Evolutionary conservation across 2,113 vertebrate genomes (phyloP), one percentile per base, ranked within the genome.

Genomic region (Monopterus albus): DNA sequence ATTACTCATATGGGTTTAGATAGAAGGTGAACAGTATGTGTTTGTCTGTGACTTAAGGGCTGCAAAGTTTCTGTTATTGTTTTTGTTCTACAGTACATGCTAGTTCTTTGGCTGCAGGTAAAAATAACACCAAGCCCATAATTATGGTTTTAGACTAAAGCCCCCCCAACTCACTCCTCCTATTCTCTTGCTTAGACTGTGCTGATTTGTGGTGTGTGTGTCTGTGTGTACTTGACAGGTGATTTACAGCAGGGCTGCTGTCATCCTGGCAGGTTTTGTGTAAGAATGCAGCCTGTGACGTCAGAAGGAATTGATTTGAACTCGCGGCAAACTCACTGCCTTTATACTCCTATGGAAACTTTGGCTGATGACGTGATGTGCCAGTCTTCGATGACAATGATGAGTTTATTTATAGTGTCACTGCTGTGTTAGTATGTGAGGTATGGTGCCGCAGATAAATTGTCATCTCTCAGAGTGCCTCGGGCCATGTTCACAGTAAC

Each of bases 91-190:
- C n/a, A n/a, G n/a, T n/a, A n/a, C 75, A 51, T 59, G 52, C 20
- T 63, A 31, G 47, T 26, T 35, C 56, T 74, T 60, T 84, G 85
- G 86, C 81, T 58, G 70, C 36, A 82, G 52, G 62, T 77, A 87
- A 89, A 91, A 87, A 89, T 85, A 91, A 85, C 84, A 82, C 36
- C 1, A 80, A 81, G 61, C 68, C 79, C 36, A 46, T 87, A 88
- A 90, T 90, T 90, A 89, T 72, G 75, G 84, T 67, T 83, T 84
- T 49, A 81, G 83, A 58, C 46, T 77, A 74, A 85, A 84, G 66
- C 75, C 75, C 75, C 47, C 35, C 57, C 59, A 65, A 53, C 63
- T 55, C 81, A 72, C 81, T 71, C 72, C 70, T 63, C 63, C 64
- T 75, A 77, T 81, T 78, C 59, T 77, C 46, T 60, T 77, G n/a